Base-by-base conservation (phyloP, 2,113 vertebrate species). In the Dipodomys merriami region DNA sequence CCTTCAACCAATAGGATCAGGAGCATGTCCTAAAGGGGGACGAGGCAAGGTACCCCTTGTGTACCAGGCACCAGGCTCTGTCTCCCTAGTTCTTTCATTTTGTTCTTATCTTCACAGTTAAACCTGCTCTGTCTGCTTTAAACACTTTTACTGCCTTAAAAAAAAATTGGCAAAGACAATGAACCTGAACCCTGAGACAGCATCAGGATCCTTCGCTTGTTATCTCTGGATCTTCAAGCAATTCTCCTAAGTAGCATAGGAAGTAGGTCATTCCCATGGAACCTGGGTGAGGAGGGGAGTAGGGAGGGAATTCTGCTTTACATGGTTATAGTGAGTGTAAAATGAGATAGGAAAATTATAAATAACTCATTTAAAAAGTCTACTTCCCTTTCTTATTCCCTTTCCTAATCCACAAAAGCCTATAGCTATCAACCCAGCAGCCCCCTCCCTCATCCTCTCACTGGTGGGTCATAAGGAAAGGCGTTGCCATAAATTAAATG, bases 401-500 rank as follows among this genome's bases (percentile, higher is more conserved):
- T 3, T 64, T 11, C 30, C 33, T 87, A 33, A 29, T 30, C 44
- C 60, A 27, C 19, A 67, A n/a, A 65, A 30, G 23, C 46, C 68
- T 11, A 39, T 3, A 5, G n/a, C 62, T 27, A 4, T 12, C 15
- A 12, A 16, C 39, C 35, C 27, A 20, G 19, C 16, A 11, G 3
- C n/a, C 16, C 4, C 19, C 30, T 49, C 19, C 22, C 11, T 65
- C 20, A 78, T 33, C 5, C 29, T 65, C 62, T 57, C 22, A 9
- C 13, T 64, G 4, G 0, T 74, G 85, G 49, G 22, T 83, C 30
- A 19, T 29, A 62, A 69, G 57, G 67, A 71, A 94, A 85, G 68
- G 27, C 1, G 19, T 4, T 68, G 29, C 46, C 1, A 0, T 68
- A 19, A 83, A 65, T 0, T 0, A 69, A 74, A 57, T 77, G 69